Percentiles rank a stretch among this genome's conserved stretches.
Evolutionary conservation across 1,140 invertebrate genomes (phyloP).

Genomic region (Psix sp.): DNA sequence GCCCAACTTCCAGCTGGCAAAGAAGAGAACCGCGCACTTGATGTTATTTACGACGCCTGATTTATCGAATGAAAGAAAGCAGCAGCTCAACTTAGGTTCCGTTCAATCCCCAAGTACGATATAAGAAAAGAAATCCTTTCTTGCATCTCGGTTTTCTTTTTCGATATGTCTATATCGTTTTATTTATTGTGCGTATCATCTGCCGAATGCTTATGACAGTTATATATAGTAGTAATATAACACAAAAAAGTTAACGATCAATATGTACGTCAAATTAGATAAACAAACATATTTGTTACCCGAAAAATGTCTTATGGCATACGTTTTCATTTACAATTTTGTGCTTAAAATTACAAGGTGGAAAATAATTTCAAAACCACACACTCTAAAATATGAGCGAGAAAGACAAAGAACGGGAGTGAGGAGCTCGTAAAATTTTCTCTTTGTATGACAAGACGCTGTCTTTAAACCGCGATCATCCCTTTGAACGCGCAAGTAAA

Average conservation of each 20-base stretch:
- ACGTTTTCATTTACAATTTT: too few relatives aligned
- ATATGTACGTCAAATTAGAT: background rate
- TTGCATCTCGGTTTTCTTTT: slow-evolving; percentile 41
- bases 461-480: slow-evolving; percentile 71
- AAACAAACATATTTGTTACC: too few relatives aligned
- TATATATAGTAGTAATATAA: slow-evolving; percentile 13
- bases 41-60: slow-evolving; percentile 76
- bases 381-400: slow-evolving; percentile 71
- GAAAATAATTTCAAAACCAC: slow-evolving; percentile 75
- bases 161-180: slow-evolving; percentile 36
- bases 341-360: slow-evolving; percentile 64
- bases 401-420: slow-evolving; percentile 42
- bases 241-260: slow-evolving; percentile 3
- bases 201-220: slow-evolving; percentile 32
- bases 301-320: too few relatives aligned
- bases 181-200: slow-evolving; percentile 40
- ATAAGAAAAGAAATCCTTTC: slow-evolving; percentile 63
- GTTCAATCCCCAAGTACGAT: slow-evolving; percentile 67
- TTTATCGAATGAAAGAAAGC: slow-evolving; percentile 75
- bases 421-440: slow-evolving; percentile 73
- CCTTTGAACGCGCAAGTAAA: slow-evolving; percentile 62
- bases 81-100: slow-evolving; percentile 66
- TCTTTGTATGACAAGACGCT: slow-evolving; percentile 68
- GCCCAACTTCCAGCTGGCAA: slow-evolving; percentile 57
- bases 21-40: slow-evolving; percentile 66